Evolutionary conservation across 2,113 vertebrate genomes (phyloP).

Genomic region (Macaca nemestrina): DNA sequence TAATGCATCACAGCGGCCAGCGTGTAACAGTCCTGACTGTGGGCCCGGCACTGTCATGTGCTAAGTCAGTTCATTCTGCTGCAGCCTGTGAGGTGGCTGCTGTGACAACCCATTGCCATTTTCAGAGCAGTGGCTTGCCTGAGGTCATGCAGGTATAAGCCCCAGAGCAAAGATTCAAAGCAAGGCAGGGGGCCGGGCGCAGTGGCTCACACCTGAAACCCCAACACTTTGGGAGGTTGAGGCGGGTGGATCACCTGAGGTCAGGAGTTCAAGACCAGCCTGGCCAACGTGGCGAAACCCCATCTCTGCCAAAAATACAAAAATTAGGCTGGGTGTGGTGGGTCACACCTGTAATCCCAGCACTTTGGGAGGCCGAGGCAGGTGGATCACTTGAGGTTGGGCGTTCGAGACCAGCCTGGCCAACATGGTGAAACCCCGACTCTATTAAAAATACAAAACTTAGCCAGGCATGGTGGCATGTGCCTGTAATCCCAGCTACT

Average conservation of each 20-base stretch:
- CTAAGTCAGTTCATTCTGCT: not conserved
- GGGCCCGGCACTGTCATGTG: not conserved
- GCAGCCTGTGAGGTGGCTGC: not conserved
- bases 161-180: not conserved
- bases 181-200: too few relatives aligned
- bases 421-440: too few relatives aligned
- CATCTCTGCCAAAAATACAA: not conserved
- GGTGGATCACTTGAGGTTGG: not conserved
- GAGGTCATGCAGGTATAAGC: not conserved
- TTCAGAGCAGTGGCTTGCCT: not conserved
- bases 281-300: not conserved
- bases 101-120: fast-evolving
- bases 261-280: not conserved
- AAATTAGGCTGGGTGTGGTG: not conserved
- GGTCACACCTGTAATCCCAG: not conserved
- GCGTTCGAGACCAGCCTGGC: not conserved
- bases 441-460: too few relatives aligned
- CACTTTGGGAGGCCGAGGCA: not conserved
- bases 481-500: too few relatives aligned
- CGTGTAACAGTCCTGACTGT: not conserved
- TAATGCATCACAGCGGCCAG: fast-evolving
- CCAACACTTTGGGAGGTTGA: not conserved
- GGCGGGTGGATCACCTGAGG: not conserved
- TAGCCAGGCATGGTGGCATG: fast-evolving
- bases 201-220: not conserved